These are phyloP conservation scores for Ianthella basta DNA, from an alignment of 37 sponge, comb jelly and placozoan species.

Conservation along the genomic window DNA sequence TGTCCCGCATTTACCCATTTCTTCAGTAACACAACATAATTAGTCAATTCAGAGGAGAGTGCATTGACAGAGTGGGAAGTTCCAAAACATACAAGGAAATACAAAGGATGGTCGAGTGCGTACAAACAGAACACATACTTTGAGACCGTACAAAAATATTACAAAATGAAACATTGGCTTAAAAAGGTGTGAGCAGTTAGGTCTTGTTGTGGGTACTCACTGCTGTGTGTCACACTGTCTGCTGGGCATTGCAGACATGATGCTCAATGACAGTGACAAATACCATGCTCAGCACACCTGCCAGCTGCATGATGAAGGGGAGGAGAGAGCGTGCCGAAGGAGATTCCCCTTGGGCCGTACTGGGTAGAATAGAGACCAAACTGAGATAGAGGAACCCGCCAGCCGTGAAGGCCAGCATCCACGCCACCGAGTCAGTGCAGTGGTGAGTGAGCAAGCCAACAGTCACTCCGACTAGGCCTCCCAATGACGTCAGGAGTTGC, in stretches of 20 bases:
- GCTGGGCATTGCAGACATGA: not conserved
- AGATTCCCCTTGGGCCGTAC: not conserved
- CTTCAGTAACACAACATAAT: too few relatives aligned
- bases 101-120: too few relatives aligned
- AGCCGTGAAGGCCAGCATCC: conserved; percentile 93
- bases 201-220: not conserved
- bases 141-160: not conserved
- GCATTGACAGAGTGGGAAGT: too few relatives aligned
- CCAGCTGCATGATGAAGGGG: conserved; percentile 10
- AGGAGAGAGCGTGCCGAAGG: not conserved
- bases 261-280: conserved; percentile 24
- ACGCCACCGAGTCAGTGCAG: conserved; percentile 50
- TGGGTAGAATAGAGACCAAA: conserved; percentile 79
- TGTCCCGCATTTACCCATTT: too few relatives aligned
- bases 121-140: too few relatives aligned
- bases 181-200: not conserved
- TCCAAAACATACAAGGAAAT: too few relatives aligned
- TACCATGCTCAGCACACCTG: conserved; percentile 26
- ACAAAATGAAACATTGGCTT: not conserved
- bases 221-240: too few relatives aligned
- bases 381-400: conserved; percentile 91
- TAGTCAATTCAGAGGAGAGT: too few relatives aligned
- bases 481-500: conserved; percentile 76
- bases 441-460: conserved; percentile 77
- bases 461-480: conserved; percentile 83